Evolutionary conservation across 2,113 vertebrate species (phyloP), one percentile per base, ranked within the genome.

Genomic region (Catharus bicknelli): DNA sequence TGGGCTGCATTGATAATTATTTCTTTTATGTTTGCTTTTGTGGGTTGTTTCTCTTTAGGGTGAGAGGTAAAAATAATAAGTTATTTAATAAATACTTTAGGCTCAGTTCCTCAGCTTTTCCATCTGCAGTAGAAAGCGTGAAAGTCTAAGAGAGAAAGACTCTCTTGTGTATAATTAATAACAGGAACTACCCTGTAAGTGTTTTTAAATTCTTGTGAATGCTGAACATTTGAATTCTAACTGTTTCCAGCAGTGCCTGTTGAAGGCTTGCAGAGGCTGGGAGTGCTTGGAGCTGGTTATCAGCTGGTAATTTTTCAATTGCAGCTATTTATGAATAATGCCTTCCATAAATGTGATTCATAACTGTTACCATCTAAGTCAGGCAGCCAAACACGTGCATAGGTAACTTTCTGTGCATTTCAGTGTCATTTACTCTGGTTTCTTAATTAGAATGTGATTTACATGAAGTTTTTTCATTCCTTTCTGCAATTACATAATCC

Each of bases 51-150:
- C 34, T 75, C 40, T 78, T 93, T 4, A 72, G 77, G 66, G 48
- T 36, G 50, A 84, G 90, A 78, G 53, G 48, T 95, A 72, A 90
- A 83, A 94, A 90, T 83, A 91, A 51, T 30, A 86, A 90, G 38
- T 53, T 63, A 43, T 67, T 90, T 62, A 81, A 67, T 51, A 67
- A 88, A 59, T 74, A 86, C 26, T 67, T 75, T 1, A 47, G n/a
- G 77, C 66, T 78, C 21, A 55, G 29, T 73, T 94, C 9, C 38
- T 70, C 53, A 67, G 79, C 30, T 90, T 73, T 84, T 51, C 53
- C 10, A 29, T 64, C 43, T 63, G 61, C 43, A 40, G 29, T 2
- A 55, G 53, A 78, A 88, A 86, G 64, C 2, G 3, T 51, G 38
- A 25, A 88, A 90, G 8, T 73, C n/a, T 43, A 32, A 55, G 38